These are phyloP conservation scores for Biston stratarius DNA, from an alignment of 2,888 invertebrate genomes.

Conservation along the genomic window DNA sequence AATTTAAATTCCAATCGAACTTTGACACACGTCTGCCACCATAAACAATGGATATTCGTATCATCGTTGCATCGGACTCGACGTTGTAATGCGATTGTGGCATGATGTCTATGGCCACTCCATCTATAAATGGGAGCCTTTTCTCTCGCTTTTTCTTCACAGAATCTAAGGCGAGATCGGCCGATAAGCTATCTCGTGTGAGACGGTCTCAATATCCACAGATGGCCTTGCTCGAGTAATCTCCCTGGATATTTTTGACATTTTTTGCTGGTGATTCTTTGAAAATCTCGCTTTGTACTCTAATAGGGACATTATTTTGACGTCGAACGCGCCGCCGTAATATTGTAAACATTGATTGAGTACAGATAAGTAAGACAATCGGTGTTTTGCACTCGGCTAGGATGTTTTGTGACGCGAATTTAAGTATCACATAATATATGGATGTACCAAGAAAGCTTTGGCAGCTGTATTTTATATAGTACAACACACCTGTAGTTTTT, in stretches of 20 bases:
- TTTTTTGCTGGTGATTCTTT: slow-evolving; percentile 82
- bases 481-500: slow-evolving; percentile 12
- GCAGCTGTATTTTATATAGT: slow-evolving; percentile 48
- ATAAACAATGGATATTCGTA: slow-evolving; percentile 86
- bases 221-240: slow-evolving; percentile 84
- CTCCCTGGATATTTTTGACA: slow-evolving; percentile 80
- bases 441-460: slow-evolving; percentile 42
- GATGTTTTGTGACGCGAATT: slow-evolving; percentile 60
- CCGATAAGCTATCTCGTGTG: slow-evolving; percentile 83
- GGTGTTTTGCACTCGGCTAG: slow-evolving; percentile 64
- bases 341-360: slow-evolving; percentile 85
- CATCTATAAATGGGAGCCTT: slow-evolving; percentile 84
- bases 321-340: slow-evolving; percentile 77
- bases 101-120: slow-evolving; percentile 73
- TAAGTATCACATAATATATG: slow-evolving; percentile 48
- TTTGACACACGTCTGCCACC: slow-evolving; percentile 87
- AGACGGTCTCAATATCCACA: slow-evolving; percentile 86
- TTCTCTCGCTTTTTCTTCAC: slow-evolving; percentile 84
- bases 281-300: slow-evolving; percentile 80
- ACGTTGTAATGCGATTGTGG: slow-evolving; percentile 81
- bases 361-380: slow-evolving; percentile 83
- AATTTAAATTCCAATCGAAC: slow-evolving; percentile 86
- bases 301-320: slow-evolving; percentile 87
- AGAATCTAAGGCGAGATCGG: slow-evolving; percentile 82
- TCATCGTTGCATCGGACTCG: slow-evolving; percentile 76